Evolutionary conservation across 2,797 vertebrate genomes (phyloP).

Genomic region (Enoplosus armatus): DNA sequence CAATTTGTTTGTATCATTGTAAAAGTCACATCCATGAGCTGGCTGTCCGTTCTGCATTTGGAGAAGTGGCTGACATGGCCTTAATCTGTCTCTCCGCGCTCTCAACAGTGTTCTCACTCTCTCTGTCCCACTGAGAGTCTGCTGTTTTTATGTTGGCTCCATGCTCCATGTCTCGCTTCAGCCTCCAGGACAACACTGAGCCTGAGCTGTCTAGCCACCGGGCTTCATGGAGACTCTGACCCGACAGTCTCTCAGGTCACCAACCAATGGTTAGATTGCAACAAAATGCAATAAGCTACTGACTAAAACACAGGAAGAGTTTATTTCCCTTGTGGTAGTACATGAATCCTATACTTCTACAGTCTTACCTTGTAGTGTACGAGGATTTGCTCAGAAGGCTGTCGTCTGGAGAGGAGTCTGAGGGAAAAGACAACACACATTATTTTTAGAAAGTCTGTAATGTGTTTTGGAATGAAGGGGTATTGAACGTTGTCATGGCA

Average conservation of each 20-base stretch:
- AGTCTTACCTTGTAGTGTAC: conserved; percentile 41
- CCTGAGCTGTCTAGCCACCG: conserved; percentile 37
- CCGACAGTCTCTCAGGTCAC: conserved; percentile 36
- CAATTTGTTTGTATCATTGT: conserved; percentile 76
- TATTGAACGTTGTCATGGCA: conserved; percentile 85
- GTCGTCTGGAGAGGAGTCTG: conserved; percentile 66
- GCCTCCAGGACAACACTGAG: conserved; percentile 35
- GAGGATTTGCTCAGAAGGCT: conserved; percentile 50
- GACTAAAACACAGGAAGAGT: neutral
- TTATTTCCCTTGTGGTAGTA: conserved; percentile 2
- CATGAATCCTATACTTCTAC: conserved; percentile 15
- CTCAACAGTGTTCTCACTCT: conserved; percentile 51
- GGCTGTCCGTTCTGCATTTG: conserved; percentile 74
- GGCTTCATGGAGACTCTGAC: conserved; percentile 31
- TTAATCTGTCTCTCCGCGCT: conserved; percentile 73
- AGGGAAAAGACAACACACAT: conserved; percentile 66
- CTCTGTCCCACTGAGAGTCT: conserved; percentile 49
- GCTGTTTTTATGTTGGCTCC: conserved; percentile 55
- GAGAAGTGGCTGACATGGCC: conserved; percentile 75
- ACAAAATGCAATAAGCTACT: conserved; percentile 8
- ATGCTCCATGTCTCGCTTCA: conserved; percentile 35
- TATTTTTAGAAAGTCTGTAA: conserved; percentile 88
- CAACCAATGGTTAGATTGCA: conserved; percentile 2
- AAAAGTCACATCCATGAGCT: conserved; percentile 75
- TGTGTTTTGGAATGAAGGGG: conserved; percentile 82